Evolutionary conservation across 2,797 vertebrate species (phyloP).

Genomic region (Masticophis lateralis): DNA sequence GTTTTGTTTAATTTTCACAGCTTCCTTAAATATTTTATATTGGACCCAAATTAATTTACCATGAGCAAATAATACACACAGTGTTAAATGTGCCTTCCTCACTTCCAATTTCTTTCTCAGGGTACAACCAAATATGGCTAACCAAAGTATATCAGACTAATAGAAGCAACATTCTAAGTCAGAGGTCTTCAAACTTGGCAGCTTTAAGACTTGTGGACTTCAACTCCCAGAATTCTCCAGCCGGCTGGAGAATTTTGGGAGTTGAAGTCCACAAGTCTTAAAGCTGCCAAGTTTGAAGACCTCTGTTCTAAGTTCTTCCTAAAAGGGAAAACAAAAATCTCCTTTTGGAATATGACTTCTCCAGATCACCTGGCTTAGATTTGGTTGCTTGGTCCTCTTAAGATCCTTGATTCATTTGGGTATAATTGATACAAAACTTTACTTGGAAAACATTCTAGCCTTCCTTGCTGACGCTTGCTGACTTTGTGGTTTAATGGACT

Average conservation of each 20-base stretch:
- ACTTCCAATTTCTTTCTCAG: not conserved
- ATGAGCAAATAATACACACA: slow-evolving; percentile 19
- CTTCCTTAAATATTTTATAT: slow-evolving; percentile 48
- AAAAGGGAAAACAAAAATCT: not conserved
- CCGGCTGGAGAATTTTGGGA: too few species aligned
- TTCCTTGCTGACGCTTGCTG: not conserved
- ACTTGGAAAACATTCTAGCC: not conserved
- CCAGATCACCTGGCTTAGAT: not conserved
- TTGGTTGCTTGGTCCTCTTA: not conserved
- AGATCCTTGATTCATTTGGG: not conserved
- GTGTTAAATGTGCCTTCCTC: slow-evolving; percentile 25
- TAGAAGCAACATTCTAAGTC: not conserved
- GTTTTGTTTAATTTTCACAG: not conserved
- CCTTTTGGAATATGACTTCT: not conserved
- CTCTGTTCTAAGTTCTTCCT: not conserved
- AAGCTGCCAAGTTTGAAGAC: too few species aligned
- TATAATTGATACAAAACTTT: not conserved
- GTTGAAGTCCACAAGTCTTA: too few species aligned
- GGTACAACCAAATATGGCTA: not conserved
- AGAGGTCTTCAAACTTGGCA: too few species aligned
- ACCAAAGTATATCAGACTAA: not conserved
- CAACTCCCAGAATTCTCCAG: too few species aligned
- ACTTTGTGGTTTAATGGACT: not conserved
- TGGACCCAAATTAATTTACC: not conserved
- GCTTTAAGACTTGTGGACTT: too few species aligned